These are phyloP conservation scores for Egretta garzetta DNA, from an alignment of 2,113 vertebrate species.

Conservation along the genomic window DNA sequence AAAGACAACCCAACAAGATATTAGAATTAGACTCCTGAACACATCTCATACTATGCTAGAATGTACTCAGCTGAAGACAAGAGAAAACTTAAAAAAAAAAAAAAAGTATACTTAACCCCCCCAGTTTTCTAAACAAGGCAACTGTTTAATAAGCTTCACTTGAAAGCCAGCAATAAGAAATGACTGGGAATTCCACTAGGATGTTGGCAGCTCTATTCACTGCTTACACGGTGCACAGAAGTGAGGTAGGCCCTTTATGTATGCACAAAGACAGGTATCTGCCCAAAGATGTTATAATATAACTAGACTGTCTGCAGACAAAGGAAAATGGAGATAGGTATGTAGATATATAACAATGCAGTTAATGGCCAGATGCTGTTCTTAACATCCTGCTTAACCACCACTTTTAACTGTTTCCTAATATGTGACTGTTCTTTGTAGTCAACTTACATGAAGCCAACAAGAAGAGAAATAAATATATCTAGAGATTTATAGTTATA, in stretches of 20 bases:
- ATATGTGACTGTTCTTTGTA: background rate
- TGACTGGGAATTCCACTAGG: background rate
- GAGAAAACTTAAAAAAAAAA: background rate
- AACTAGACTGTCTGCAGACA: background rate
- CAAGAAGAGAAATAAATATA: background rate
- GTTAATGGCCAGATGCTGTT: background rate
- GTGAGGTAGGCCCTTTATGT: background rate
- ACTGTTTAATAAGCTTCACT: background rate
- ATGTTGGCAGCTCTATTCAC: background rate
- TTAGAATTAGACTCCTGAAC: background rate
- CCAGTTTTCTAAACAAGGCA: background rate
- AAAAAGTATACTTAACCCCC: rapidly evolving
- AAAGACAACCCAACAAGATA: background rate
- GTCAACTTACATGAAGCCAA: background rate
- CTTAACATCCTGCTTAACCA: background rate
- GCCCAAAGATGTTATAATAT: background rate
- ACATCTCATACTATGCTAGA: background rate
- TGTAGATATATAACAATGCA: background rate
- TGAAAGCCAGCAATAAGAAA: background rate
- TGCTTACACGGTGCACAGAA: background rate
- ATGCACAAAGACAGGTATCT: background rate
- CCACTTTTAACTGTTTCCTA: background rate
- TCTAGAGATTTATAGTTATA: background rate
- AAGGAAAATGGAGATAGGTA: background rate
- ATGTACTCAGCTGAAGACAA: background rate